Evolutionary conservation across 1,140 invertebrate genomes (phyloP).

Genomic region (Reticulitermes speratus): DNA sequence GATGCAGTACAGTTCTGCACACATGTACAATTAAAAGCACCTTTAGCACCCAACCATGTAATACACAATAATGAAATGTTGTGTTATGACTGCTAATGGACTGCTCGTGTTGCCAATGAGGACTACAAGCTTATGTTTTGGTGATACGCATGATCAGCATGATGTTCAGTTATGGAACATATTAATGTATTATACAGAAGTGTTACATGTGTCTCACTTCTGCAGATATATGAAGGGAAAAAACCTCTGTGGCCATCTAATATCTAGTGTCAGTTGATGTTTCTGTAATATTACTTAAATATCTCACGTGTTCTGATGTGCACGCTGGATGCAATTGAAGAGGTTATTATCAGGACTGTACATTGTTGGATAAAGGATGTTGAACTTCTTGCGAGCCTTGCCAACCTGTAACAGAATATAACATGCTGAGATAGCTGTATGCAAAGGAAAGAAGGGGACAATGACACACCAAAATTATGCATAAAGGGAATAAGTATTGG

Average conservation of each 20-base stretch:
- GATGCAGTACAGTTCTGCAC: too few species aligned
- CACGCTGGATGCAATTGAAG: slow-evolving; percentile 53
- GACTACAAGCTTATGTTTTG: too few species aligned
- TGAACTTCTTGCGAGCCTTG: slow-evolving; percentile 42
- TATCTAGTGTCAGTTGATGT: too few species aligned
- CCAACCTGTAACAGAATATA: slow-evolving; percentile 40
- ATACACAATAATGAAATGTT: too few species aligned
- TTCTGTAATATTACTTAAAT: neutral
- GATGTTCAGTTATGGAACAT: neutral
- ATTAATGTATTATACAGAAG: neutral
- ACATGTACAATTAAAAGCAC: too few species aligned
- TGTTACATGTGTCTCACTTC: neutral
- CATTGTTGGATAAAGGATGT: slow-evolving; percentile 50
- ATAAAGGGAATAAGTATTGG: neutral
- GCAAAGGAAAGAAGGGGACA: slow-evolving; percentile 20
- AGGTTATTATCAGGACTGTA: slow-evolving; percentile 46
- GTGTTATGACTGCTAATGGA: too few species aligned
- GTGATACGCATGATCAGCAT: too few species aligned
- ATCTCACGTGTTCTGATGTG: slow-evolving; percentile 55
- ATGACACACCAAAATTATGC: slow-evolving; percentile 17
- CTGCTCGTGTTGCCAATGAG: too few species aligned
- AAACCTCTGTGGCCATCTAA: too few species aligned
- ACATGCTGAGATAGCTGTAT: neutral
- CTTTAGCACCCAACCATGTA: too few species aligned
- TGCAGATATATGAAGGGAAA: too few species aligned